Base-by-base conservation (phyloP, 2,888 invertebrate genomes). In the Eupeodes luniger region DNA sequence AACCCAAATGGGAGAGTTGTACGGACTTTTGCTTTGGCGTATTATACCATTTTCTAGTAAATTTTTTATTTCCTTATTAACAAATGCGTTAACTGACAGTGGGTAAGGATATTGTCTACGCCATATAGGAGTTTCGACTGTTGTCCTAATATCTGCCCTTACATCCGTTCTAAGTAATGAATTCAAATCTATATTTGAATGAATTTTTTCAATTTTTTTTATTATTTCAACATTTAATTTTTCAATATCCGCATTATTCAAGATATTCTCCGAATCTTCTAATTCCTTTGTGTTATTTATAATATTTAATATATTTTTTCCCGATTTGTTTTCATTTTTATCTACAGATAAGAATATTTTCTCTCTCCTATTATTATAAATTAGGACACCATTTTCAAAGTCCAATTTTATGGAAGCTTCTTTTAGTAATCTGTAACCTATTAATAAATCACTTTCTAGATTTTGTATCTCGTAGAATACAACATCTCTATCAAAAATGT, bases 401-500 rank as follows among this genome's bases (percentile, higher is more conserved):
- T 55, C 55, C 12, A 19, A 19, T 11, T 55, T 55, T 3, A 53
- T 55, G 4, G 19, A 62, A 16, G 62, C 62, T 44, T 62, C 10
- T 62, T 40, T 62, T n/a, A 62, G 11, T 16, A 62, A 62, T 11
- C 9, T 59, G 7, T 19, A 72, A 3, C 59, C 34, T 47, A 72
- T 14, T n/a, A 34, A 27, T 47, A 47, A 10, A 47, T 72, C 44
- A 14, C 36, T 59, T 47, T 72, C 57, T 27, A 59, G 10, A 44
- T 72, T 72, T 5, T 40, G 11, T 7, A 72, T 47, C 10, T 72
- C 59, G 59, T 72, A 59, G 16, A 72, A 59, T 10, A 12, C 27
- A 6, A 49, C n/a, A 16, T 47, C 47, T 9, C 34, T 72, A n/a
- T 59, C 11, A 49, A 72, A 72, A 5, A 72, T 47, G 14, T 59